Evolutionary conservation across 2,113 vertebrate genomes (phyloP).

Genomic region (Hypomesus transpacificus): DNA sequence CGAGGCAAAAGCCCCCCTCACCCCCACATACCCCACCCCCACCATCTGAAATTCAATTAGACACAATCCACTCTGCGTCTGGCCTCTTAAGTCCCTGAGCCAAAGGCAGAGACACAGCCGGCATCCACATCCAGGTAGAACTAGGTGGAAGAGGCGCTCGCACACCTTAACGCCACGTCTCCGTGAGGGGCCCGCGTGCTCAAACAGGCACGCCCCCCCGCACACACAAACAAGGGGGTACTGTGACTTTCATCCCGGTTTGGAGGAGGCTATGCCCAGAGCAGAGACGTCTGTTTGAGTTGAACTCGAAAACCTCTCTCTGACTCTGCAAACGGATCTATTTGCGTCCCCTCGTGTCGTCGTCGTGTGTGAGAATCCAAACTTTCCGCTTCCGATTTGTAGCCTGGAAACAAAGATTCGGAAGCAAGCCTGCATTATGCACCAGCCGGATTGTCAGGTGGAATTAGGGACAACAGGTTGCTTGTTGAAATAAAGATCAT

Average conservation of each 20-base stretch:
- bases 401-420: constrained; percentile 5
- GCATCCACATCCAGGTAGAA: too few species aligned
- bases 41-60: constrained; percentile 36
- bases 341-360: constrained; percentile 12
- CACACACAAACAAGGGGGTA: background rate
- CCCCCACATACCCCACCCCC: too few species aligned
- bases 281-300: background rate
- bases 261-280: background rate
- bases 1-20: too few species aligned
- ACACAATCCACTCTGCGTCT: constrained; percentile 1
- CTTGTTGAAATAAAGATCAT: constrained; percentile 45
- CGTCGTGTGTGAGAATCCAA: constrained; percentile 24
- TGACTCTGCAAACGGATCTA: background rate
- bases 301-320: background rate
- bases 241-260: background rate
- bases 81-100: constrained; percentile 21
- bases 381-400: constrained; percentile 34
- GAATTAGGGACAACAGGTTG: constrained; percentile 51
- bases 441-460: constrained; percentile 54
- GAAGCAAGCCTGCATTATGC: constrained; percentile 41
- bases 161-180: background rate
- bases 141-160: too few species aligned
- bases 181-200: background rate
- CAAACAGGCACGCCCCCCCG: background rate
- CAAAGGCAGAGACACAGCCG: constrained; percentile 2